These are phyloP conservation scores for Hirudinaria manillensis DNA, from an alignment of 2,888 invertebrate genomes.

Conservation along the genomic window DNA sequence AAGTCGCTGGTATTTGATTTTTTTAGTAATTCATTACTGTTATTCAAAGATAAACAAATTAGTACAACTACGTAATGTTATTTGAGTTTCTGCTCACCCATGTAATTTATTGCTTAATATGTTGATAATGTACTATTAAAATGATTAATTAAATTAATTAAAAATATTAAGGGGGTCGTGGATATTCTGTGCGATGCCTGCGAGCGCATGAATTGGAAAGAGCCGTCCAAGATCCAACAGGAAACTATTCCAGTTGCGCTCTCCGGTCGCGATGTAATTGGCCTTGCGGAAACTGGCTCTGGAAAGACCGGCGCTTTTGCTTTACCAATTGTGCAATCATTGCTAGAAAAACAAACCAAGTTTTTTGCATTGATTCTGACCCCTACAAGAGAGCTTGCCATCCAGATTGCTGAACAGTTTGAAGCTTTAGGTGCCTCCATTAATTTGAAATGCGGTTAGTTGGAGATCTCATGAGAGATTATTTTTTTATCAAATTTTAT, in stretches of 20 bases:
- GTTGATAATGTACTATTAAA: too few relatives aligned
- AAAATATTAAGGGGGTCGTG: constrained; percentile 68
- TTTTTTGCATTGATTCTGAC: constrained; percentile 69
- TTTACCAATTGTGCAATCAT: constrained; percentile 39
- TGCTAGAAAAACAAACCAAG: constrained; percentile 66
- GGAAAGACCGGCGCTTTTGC: constrained; percentile 50
- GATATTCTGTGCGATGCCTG: constrained; percentile 87
- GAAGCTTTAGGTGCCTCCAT: constrained; percentile 82
- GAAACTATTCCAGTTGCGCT: constrained; percentile 79
- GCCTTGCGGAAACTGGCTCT: constrained; percentile 77
- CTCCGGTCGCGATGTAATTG: constrained; percentile 74
- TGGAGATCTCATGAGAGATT: neutral
- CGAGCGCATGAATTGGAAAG: constrained; percentile 83
- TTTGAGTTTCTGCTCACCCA: too few relatives aligned
- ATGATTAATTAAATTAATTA: too few relatives aligned
- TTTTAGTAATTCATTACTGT: too few relatives aligned
- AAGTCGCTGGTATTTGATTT: too few relatives aligned
- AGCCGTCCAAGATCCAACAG: constrained; percentile 86
- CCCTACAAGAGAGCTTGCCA: constrained; percentile 93
- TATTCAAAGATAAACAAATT: too few relatives aligned
- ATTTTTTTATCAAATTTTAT: neutral
- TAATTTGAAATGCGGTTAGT: constrained; percentile 75
- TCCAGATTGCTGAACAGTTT: constrained; percentile 96
- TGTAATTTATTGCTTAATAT: too few relatives aligned
- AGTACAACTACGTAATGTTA: too few relatives aligned